Evolutionary conservation across 2,888 invertebrate species (phyloP), one percentile per base, ranked within the genome.

Genomic region (Labia minor): DNA sequence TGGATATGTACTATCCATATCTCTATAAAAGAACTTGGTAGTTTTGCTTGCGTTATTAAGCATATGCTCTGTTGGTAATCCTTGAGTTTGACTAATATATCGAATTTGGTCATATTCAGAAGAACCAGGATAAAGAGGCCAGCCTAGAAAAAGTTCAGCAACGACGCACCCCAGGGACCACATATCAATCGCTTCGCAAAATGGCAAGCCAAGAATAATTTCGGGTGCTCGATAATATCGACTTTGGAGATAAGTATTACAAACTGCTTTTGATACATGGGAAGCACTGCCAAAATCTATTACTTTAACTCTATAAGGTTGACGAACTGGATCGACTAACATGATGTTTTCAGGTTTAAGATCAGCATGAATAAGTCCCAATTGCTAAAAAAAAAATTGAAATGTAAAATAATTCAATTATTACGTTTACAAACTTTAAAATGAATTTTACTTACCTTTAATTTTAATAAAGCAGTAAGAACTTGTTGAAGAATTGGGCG

Each of bases 181-280:
- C 98, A 99, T 99, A 80, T 99, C 99, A 74, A 99, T 99, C 14
- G 98, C 95, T 80, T 99, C 99, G 81, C 96, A 96, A 82, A 99
- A 99, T 70, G 97, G 98, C 73, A 99, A 82, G 19, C 99, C 78
- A 74, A 96, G 83, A 75, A 97, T 96, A 75, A 96, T 96, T 81
- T 96, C 96, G 1, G 96, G 96, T 37, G 96, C 95, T 72, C 97
- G 89, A 80, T 99, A 99, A 78, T 99, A 99, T 76, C 99, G 86
- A 74, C 97, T 98, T 82, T 99, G 99, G 74, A 99, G 84, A 79
- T 99, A 99, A 8, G 99, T 99, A 77, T 99, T 99, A 81, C 98
- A 98, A 65, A 99, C 97, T 14, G 98, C 98, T 81, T 99, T 99
- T 80, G 95, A 95, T 73, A 98, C 96, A 80, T 99, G 98, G 69